Base-by-base conservation (phyloP, 1,140 invertebrate species). In the Aphaenogaster rudis region DNA sequence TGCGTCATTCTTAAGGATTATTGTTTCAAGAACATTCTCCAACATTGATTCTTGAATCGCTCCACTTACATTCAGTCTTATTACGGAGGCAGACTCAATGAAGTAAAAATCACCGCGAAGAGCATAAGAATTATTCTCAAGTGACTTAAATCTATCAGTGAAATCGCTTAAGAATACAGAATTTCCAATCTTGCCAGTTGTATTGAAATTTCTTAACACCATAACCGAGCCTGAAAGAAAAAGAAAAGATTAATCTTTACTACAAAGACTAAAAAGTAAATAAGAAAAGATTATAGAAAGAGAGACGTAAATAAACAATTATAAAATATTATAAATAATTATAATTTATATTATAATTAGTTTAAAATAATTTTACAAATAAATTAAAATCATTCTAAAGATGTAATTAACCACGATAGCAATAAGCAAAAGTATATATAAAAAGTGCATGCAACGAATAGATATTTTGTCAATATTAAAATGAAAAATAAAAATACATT, bases 51-150 rank as follows among this genome's bases (percentile, higher is more conserved):
- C 76, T 33, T 94, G 91, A 36, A 93, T 88, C 0, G 45, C 52
- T 5, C 89, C 94, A 54, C 54, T 79, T 0, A 86, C 64, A 8
- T 81, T 6, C 0, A 95, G 61, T 82, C 91, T 76, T 63, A 89
- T 67, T 21, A 95, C 79, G 0, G 50, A 36, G 15, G 78, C 39
- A 8, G 88, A 42, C 2, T 90, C 39, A 2, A 1, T 33, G 33
- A 94, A 92, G 11, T 59, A 17, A 45, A 93, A 82, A 57, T 93
- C 48, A 6, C 91, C 94, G 0, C 17, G 84, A n/a, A 92, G 42
- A 42, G 86, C 52, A 28, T 85, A 92, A 1, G 71, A 82, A 17
- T 88, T 84, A 63, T 92, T 86, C 11, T 54, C 67, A 3, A 87
- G 21, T 6, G 69, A 48, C 7, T 74, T 59, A 7, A 93, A 80